Evolutionary conservation across 1,140 invertebrate species (phyloP), one percentile per base, ranked within the genome.

Genomic region (Drosophila mayri): DNA sequence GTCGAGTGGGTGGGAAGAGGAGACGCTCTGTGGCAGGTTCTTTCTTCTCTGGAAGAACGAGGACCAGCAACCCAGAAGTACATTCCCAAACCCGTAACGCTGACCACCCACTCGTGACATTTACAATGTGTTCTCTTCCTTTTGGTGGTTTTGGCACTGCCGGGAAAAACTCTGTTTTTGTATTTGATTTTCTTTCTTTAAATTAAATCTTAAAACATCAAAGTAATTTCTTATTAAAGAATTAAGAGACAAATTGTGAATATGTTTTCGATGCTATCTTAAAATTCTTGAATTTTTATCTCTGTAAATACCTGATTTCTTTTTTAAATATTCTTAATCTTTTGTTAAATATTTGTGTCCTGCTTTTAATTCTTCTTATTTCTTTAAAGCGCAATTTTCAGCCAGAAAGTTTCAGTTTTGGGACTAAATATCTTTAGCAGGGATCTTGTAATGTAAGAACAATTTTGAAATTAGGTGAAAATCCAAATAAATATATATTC

Each of bases 71-170:
- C 37, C 38, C 18, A 28, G 25, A 37, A 25, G 25, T 22, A 54
- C 35, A 64, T 64, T 46, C 22, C 40, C 54, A 41, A 16, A 22
- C 35, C 20, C 18, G 25, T 50, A 12, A 46, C 12, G 41, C 32
- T 61, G 57, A 47, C 60, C 72, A 58, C 60, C 61, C 70, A 67
- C 63, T 75, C 70, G 59, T 73, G 63, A 72, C 78, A 61, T 70
- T 81, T 86, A 67, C 82, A 85, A 70, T 86, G 79, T 64, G 75
- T 62, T 81, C 46, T 85, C 62, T 46, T 47, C 38, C 63, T 70
- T 65, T 60, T 67, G 57, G 55, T 75, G 49, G 76, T 28, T 65
- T 40, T 20, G n/a, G 18, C 47, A 52, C 47, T 37, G 28, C n/a
- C 8, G 32, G 14, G 16, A 22, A 37, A 30, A 16, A 25, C 20